Evolutionary conservation across 1,140 invertebrate genomes (phyloP).

Genomic region (Asbolus verrucosus): DNA sequence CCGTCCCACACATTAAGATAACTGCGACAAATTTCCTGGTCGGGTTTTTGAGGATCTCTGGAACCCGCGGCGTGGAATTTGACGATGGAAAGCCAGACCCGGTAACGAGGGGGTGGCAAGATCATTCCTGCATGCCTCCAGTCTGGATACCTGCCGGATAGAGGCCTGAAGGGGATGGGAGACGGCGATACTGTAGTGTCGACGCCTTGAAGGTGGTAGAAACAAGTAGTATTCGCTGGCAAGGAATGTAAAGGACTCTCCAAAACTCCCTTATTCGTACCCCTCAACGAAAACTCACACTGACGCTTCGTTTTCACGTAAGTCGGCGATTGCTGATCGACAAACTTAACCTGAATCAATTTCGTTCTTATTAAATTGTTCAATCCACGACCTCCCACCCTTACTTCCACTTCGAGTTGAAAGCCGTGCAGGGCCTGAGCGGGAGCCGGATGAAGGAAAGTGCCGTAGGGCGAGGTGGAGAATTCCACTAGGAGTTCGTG

Average conservation of each 20-base stretch:
- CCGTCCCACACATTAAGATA: constrained; percentile 87
- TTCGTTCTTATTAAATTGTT: not conserved
- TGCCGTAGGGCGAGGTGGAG: constrained; percentile 90
- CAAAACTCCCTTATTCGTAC: constrained; percentile 80
- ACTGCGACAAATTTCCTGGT: constrained; percentile 82
- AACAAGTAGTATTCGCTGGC: constrained; percentile 86
- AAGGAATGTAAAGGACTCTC: constrained; percentile 85
- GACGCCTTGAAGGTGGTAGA: constrained; percentile 83
- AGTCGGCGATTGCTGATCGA: constrained; percentile 81
- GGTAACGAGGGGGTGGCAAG: constrained; percentile 75
- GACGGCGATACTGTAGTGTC: constrained; percentile 69
- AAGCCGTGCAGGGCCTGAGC: constrained; percentile 85
- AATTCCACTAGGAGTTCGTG: constrained; percentile 90
- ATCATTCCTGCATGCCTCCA: constrained; percentile 71
- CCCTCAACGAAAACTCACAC: constrained; percentile 88
- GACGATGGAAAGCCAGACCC: constrained; percentile 88
- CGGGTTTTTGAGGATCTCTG: constrained; percentile 69
- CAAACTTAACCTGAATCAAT: constrained; percentile 79
- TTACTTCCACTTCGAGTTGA: constrained; percentile 86
- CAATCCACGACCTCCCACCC: not conserved
- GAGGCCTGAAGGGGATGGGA: constrained; percentile 71
- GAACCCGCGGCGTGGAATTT: constrained; percentile 82
- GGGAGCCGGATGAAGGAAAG: constrained; percentile 83
- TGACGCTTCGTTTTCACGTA: constrained; percentile 84
- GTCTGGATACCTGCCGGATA: constrained; percentile 72